phyloP scores from a whole-genome alignment of 1,140 invertebrate species.

The Ceratoteleas bidentatus region DNA sequence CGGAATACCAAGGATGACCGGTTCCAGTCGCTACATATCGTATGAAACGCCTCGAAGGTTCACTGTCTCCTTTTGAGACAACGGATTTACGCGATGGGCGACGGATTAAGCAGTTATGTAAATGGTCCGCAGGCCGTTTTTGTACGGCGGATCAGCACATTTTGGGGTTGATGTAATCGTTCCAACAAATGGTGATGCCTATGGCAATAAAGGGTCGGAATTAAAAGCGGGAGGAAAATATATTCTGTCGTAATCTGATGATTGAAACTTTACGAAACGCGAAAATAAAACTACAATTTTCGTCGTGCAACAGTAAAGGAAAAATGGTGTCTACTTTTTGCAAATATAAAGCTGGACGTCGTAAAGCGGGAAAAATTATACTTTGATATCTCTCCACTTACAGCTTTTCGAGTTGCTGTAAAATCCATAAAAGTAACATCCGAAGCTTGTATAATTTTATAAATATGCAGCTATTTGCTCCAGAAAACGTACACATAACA shows the following conservation, averaged over 20 bases:
- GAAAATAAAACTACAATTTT: too few relatives aligned
- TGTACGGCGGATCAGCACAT: neutral
- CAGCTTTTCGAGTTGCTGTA: too few relatives aligned
- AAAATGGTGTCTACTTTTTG: too few relatives aligned
- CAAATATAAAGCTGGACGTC: too few relatives aligned
- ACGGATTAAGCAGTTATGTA: slow-evolving; percentile 55
- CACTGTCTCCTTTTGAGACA: slow-evolving; percentile 57
- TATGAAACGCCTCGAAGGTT: slow-evolving; percentile 61
- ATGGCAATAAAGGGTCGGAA: neutral
- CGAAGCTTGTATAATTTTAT: too few relatives aligned
- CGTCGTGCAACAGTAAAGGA: too few relatives aligned
- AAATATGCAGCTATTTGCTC: too few relatives aligned
- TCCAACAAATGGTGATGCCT: neutral
- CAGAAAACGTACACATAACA: too few relatives aligned
- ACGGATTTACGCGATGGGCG: slow-evolving; percentile 26
- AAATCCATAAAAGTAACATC: too few relatives aligned
- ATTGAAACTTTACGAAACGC: neutral
- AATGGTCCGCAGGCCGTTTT: slow-evolving; percentile 26
- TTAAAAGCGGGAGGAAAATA: neutral
- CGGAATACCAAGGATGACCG: slow-evolving; percentile 69
- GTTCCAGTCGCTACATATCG: slow-evolving; percentile 54
- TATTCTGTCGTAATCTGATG: neutral
- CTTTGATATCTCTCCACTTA: too few relatives aligned
- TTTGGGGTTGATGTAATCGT: neutral
- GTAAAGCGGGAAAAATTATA: too few relatives aligned